Evolutionary conservation across 2,888 invertebrate species (phyloP), one percentile per base, ranked within the genome.

Genomic region (Aquatica leii): DNA sequence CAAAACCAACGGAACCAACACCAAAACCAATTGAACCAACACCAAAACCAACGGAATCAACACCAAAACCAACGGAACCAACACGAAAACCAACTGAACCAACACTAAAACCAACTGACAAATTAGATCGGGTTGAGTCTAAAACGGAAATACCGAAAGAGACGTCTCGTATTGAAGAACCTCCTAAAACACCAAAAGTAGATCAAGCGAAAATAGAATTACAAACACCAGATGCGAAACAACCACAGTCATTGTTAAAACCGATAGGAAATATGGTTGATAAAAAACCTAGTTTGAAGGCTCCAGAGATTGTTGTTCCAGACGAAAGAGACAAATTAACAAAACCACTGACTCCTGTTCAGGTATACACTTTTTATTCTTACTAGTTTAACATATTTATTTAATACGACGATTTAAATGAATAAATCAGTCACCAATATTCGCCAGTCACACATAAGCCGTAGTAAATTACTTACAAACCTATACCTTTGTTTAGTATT

Each of bases 211-310:
- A n/a, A 37, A 1, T 20, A 12, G 34, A 49, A 48, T 12, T 31
- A 2, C 46, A 46, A 24, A n/a, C 58, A 21, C 59, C 67, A 12
- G 60, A 62, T 62, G 55, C 51, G 20, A 64, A 63, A 55, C 63
- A 67, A 57, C 24, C 43, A 6, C 54, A 63, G 56, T 63, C 59
- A 14, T n/a, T 35, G 17, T 48, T 15, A n/a, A 57, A 57, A 49
- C 35, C 57, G 1, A 48, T 6, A 2, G 20, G 17, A 53, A 68
- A 62, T 57, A 63, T 70, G 53, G 53, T 64, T 40, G 64, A 65
- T 46, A 67, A 67, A 61, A 63, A 62, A 59, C 52, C 68, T 5
- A 71, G 69, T 66, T 69, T 71, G 40, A 76, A 65, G 50, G 55
- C 63, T 31, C 68, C 69, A 18, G 56, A 67, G 63, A 63, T 69